Evolutionary conservation across 1,140 invertebrate genomes (phyloP), one percentile per base, ranked within the genome.

Genomic region (Magallana angulata): DNA sequence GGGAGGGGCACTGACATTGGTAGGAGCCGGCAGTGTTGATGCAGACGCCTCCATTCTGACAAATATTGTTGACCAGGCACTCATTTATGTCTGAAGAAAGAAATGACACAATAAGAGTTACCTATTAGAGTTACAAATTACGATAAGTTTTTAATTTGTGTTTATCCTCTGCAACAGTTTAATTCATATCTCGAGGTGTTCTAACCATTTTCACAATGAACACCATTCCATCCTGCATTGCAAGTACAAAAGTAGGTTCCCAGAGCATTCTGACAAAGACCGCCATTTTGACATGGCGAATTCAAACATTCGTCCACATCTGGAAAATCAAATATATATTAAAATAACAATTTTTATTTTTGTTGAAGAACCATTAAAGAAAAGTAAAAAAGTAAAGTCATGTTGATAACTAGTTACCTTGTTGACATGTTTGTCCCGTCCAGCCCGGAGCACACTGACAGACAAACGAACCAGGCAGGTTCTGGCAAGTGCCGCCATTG

Each of bases 241-340:
- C 88, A 89, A 5, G 64, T 84, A 85, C 88, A 89, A 1, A 48
- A 57, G 30, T 85, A 89, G 16, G 58, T 82, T 11, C 84, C 84
- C 1, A 60, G 59, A 36, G 59, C 18, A 87, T 89, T 89, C 16
- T 71, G 30, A 36, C 88, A 89, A 57, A 81, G 7, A 56, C 85
- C 86, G 57, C 84, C 86, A 82, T 87, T 87, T 14, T 57, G 48
- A 11, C 88, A 89, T 6, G 88, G 88, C 7, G 16, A 18, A n/a
- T 62, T 87, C 8, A 71, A 24, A 57, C 88, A 89, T 60, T 89
- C 88, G 68, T 89, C 68, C 0, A 87, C 58, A 85, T 87, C 88
- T 87, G 62, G 12, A n/a, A n/a, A n/a, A n/a, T n/a, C n/a, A n/a
- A n/a, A n/a, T n/a, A n/a, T n/a, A n/a, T n/a, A n/a, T n/a, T n/a